A percentile compares a stretch with the other conserved stretches of the same genome.
These are phyloP conservation scores for Bos taurus DNA, from an alignment of 2,113 vertebrate genomes.

Conservation along the genomic window ARS-UCD2.0 NC_037343.1:69627001-69627500, in stretches of 20 bases:
- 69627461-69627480: no score
- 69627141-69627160: conserved; percentile 2
- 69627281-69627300: background rate
- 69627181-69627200: conserved; percentile 61
- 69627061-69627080: conserved; percentile 44
- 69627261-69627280: background rate
- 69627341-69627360: background rate
- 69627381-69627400: no score
- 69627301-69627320: background rate
- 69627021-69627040: conserved; percentile 25
- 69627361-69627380: no score
- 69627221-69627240: conserved; percentile 57
- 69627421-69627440: no score
- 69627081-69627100: conserved; percentile 16
- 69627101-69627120: background rate
- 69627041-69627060: conserved; percentile 8
- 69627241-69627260: background rate
- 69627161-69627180: conserved; percentile 57
- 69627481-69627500: no score
- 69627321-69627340: background rate
- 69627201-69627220: conserved; percentile 56
- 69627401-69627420: no score
- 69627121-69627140: conserved; percentile 38
- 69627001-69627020: conserved; percentile 30
- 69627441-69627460: no score